Base-by-base conservation (phyloP, 2,888 invertebrate genomes). In the Eupeodes luniger region DNA sequence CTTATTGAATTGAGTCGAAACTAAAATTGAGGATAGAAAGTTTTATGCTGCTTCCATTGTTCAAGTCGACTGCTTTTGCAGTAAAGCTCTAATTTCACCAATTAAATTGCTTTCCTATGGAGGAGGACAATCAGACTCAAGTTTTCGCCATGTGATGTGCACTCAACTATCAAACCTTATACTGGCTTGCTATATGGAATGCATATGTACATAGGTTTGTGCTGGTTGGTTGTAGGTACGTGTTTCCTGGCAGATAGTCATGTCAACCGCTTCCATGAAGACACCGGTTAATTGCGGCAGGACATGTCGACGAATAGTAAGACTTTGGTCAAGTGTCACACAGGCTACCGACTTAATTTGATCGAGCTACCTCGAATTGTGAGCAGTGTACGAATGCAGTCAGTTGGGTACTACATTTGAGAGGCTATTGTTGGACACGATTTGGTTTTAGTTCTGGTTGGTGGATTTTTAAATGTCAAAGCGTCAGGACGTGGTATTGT, bases 211-310 rank as follows among this genome's bases (percentile, higher is more conserved):
- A n/a, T n/a, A 40, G 40, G 40, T 40, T 40, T 9, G 3, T 27
- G 3, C 27, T 3, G 27, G 40, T 40, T 40, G 40, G 40, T 40
- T 40, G 40, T 57, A 75, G 34, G 76, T 55, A 81, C 76, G 76
- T 81, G 76, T 69, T 81, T 76, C 76, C 75, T 76, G 34, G 69
- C 53, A 62, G 81, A 76, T 61, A 76, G 67, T 69, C 62, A 53
- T 81, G 75, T 69, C 75, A 76, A 76, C 67, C 75, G 75, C 61
- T 81, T 69, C 75, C 51, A 69, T 47, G 75, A 69, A 76, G 81
- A 61, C 36, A 55, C 76, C 53, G 59, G 69, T 69, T 81, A 76
- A 81, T 76, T 81, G 81, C 19, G 62, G 62, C 62, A 69, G 59
- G 44, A 61, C 61, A 69, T 49, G 40, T 55, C 27, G 40, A 62